Evolutionary conservation across 2,797 vertebrate species (phyloP).

Genomic region (Luscinia megarhynchos): DNA sequence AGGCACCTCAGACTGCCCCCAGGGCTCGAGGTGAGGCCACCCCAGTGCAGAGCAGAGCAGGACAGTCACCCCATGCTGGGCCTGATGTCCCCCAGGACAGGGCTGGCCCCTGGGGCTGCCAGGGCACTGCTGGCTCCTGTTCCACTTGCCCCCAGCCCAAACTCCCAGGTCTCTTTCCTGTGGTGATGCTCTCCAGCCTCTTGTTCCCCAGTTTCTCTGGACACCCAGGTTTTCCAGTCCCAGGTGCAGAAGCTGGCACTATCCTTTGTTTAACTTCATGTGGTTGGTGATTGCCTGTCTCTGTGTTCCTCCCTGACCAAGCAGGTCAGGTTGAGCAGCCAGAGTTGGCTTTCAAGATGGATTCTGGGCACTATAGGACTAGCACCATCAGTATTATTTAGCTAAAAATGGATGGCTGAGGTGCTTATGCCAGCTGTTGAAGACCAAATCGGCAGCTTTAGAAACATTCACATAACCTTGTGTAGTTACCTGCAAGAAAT

Average conservation of each 20-base stretch:
- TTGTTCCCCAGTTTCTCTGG: accelerated
- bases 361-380: not conserved
- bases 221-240: not conserved
- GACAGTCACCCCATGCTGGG: not conserved
- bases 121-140: not conserved
- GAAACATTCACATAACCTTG: not conserved
- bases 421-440: not conserved
- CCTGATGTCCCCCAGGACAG: not conserved
- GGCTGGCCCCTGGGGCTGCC: not conserved
- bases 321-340: too few species aligned
- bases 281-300: not conserved
- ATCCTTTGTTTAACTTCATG: not conserved
- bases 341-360: not conserved
- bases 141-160: not conserved
- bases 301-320: not conserved
- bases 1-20: not conserved
- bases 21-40: not conserved
- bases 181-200: not conserved
- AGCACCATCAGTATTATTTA: not conserved
- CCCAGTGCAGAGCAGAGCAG: not conserved
- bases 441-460: not conserved
- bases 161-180: accelerated
- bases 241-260: not conserved
- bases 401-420: not conserved
- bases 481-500: not conserved